Base-by-base conservation (phyloP, 2,113 vertebrate genomes). In the Illadopsis cleaveri region DNA sequence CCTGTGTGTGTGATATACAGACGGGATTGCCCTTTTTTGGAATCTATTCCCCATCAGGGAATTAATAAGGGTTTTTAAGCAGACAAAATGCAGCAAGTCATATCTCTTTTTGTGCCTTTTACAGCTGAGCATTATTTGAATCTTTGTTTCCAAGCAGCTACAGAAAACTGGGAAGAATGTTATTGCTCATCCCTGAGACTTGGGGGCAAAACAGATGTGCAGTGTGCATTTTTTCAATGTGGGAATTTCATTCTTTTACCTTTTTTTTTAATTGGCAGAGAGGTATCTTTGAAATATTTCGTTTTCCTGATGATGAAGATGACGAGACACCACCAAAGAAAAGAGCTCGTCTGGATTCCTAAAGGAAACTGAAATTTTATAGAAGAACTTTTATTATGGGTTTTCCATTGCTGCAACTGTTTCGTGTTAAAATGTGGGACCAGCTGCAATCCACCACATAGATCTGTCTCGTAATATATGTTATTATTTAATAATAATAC, bases 251-350 rank as follows among this genome's bases (percentile, higher is more conserved):
- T 91, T 88, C 56, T 75, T 57, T 37, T 13, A 10, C 3, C 45
- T 60, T 23, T 44, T 23, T 44, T 66, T 23, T 51, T 13, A 50
- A 89, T 94, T 77, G 86, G 38, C 95, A 99, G 99, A 98, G 98
- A 62, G 98, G 98, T 94, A 90, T 99, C 56, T 98, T 99, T 72
- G 99, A 99, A 83, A 95, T 99, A 92, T 99, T 99, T 97, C 98
- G 99, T 98, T 99, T 99, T 93, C 99, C 99, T 45, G 99, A 99
- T 33, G 99, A 99, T 6, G 99, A 99, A 47, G 99, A 99, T 37
- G 98, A 98, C 91, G 98, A 98, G 83, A 97, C 99, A 56, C 95
- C 98, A 44, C 99, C 98, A 45, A 98, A 99, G 90, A 99, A 99
- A 97, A 98, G 98, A 97, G 98, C 99, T 96, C 98, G 98, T 57